Evolutionary conservation across 2,888 invertebrate species (phyloP), one percentile per base, ranked within the genome.

Genomic region (Ornithoptera alexandrae): DNA sequence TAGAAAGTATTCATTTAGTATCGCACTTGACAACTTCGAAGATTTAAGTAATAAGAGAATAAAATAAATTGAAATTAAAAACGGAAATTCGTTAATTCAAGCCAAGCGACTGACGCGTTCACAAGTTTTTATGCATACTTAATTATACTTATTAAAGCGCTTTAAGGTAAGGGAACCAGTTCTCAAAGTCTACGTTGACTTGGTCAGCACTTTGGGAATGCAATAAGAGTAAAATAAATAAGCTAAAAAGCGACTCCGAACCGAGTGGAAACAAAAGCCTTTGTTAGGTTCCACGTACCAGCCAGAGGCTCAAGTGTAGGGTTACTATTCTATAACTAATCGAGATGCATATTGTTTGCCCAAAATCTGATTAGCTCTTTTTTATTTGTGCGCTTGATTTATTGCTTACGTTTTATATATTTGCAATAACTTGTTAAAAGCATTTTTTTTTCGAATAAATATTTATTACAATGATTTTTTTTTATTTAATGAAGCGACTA

Each of bases 261-360:
- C 78, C 78, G 79, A 83, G 74, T 73, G 77, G 76, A 88, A 89
- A 92, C 92, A 92, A 92, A 90, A 89, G 89, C 82, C 89, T 91
- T 91, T 92, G 91, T 91, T 91, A 81, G 82, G 84, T 92, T 92
- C 91, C 89, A 87, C 81, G 92, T 91, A 92, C 84, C 84, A 78
- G 74, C 74, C 75, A 81, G 36, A 36, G 20, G 46, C 62, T 57
- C 30, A 46, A 67, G 90, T 88, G 85, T 91, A 82, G 80, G 81
- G 85, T 92, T 89, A 84, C 89, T 80, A 86, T 90, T 84, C 88
- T 88, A 85, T 85, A 86, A 86, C 88, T 87, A 84, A 88, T 86
- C 84, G 80, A 80, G 82, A 76, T 77, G 78, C 74, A 78, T 76
- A 85, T 87, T 85, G 86, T 85, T 84, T 86, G 77, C 76, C 84